Base-by-base conservation (phyloP, 2,888 invertebrate genomes). In the Sphaerophoria rueppellii region DNA sequence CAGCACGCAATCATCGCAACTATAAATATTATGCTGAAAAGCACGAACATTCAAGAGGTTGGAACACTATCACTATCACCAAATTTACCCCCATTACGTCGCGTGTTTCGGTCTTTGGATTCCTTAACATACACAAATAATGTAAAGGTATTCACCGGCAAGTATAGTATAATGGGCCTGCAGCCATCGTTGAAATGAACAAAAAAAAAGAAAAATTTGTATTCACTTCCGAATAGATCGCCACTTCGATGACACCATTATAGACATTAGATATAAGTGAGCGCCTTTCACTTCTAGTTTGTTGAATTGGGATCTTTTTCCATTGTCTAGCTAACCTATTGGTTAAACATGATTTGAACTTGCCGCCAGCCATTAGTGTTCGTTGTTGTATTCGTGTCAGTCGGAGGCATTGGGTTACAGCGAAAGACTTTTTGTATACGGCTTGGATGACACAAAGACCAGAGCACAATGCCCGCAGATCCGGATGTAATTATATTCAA, bases 401-500 rank as follows among this genome's bases (percentile, higher is more conserved):
- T 48, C 58, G 76, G 57, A 69, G 71, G 72, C 69, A 72, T 69
- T 72, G 55, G 60, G 72, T 43, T 55, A 60, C 72, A 60, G 60
- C 72, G 67, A 54, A 43, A 77, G 55, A 76, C 75, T 71, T 4
- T 81, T 57, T 71, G 71, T 74, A 63, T 75, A 63, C 52, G 63
- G 73, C 57, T 43, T 52, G 24, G 35, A 24, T 43, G 34, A 72
- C 32, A 48, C 16, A 50, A 40, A 54, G 14, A 50, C 12, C 2
- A 50, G 9, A 46, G 16, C 55, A 50, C 5, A 52, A 52, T 35
- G 14, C 57, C 37, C 54, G 12, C 12, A 50, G n/a, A 77, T 69
- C 82, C 82, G 82, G 82, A 82, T 77, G 77, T 82, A 82, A 82
- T 82, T 77, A 82, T 72, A 32, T 73, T 24, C 24, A 24, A 24